A percentile compares a stretch with the other conserved stretches of the same genome.
phyloP scores from a whole-genome alignment of 2,113 vertebrate genomes.

The Cygnus atratus region DNA sequence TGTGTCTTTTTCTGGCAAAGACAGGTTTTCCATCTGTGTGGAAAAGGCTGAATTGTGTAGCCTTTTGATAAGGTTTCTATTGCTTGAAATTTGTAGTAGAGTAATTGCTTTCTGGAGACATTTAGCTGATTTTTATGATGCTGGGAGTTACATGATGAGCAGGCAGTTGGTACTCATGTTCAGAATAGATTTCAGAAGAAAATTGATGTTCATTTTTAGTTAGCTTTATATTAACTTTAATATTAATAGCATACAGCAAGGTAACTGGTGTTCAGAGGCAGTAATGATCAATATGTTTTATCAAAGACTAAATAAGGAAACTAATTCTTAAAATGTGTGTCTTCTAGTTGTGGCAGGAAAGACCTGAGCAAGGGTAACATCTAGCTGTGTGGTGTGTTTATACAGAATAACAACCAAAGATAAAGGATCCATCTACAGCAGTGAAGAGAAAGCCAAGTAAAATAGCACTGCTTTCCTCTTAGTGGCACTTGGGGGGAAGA shows the following conservation, averaged over 20 bases:
- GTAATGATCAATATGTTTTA: not conserved
- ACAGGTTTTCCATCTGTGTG: not conserved
- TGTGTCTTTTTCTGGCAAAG: not conserved
- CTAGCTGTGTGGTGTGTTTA: not conserved
- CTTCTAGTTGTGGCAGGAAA: not conserved
- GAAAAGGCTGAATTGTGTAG: not conserved
- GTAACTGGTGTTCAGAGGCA: not conserved
- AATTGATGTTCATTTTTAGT: not conserved
- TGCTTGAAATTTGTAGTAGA: not conserved
- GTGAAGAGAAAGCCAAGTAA: not conserved
- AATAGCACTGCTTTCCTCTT: not conserved
- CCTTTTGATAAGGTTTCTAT: not conserved
- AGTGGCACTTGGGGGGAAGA: fast-evolving
- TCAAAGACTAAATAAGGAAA: not conserved
- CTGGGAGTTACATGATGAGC: fast-evolving
- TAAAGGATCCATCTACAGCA: not conserved
- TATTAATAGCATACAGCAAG: not conserved
- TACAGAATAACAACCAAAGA: not conserved
- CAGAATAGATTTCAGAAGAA: not conserved
- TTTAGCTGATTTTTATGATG: not conserved
- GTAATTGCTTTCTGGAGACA: not conserved
- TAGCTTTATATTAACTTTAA: not conserved
- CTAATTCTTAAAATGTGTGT: not conserved
- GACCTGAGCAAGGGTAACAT: not conserved
- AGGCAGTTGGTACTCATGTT: not conserved